Evolutionary conservation across 2,797 vertebrate species (phyloP).

Genomic region (Gobio occitaniae): DNA sequence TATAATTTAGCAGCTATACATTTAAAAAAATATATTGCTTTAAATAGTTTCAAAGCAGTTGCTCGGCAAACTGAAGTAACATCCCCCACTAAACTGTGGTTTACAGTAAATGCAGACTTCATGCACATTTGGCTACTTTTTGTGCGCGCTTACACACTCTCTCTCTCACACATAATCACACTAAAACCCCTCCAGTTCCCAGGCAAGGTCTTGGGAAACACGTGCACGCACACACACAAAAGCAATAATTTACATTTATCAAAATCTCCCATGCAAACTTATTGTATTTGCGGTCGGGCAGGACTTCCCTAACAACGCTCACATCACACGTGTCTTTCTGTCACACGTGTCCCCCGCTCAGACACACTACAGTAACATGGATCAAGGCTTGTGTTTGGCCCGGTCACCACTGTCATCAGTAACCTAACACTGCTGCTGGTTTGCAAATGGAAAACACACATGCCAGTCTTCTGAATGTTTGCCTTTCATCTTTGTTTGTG

Average conservation of each 20-base stretch:
- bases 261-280: constrained; percentile 39
- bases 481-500: constrained; percentile 38
- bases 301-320: constrained; percentile 18
- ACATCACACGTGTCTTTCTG: constrained; percentile 55
- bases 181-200: background rate
- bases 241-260: constrained; percentile 50
- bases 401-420: constrained; percentile 29
- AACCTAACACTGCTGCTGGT: constrained; percentile 43
- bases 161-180: background rate
- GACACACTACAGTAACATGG: constrained; percentile 7
- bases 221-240: background rate
- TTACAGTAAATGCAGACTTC: constrained; percentile 2
- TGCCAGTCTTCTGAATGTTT: constrained; percentile 24
- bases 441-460: constrained; percentile 45
- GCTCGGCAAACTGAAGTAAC: background rate
- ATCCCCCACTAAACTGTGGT: background rate
- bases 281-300: constrained; percentile 33
- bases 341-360: constrained; percentile 53
- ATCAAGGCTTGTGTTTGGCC: constrained; percentile 33
- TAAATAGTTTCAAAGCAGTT: background rate
- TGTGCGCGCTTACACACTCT: background rate
- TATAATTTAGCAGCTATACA: background rate
- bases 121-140: background rate
- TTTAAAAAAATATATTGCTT: background rate
- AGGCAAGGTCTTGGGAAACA: constrained; percentile 14